phyloP scores from a whole-genome alignment of 2,888 invertebrate genomes.

The Listrodromus nycthemerus region DNA sequence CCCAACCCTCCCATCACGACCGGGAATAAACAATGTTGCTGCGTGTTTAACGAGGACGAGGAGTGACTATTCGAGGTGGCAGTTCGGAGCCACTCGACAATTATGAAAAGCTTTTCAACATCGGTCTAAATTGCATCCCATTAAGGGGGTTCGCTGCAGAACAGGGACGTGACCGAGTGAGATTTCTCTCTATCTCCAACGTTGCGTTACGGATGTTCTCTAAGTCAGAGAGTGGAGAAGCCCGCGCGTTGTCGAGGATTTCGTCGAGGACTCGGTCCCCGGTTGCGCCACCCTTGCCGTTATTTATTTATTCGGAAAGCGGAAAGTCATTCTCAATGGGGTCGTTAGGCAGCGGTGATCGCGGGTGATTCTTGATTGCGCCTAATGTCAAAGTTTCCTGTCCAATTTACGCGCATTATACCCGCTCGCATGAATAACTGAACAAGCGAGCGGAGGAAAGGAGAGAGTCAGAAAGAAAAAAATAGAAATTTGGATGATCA shows the following conservation, averaged over 20 bases:
- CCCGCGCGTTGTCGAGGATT: neutral
- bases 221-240: constrained; percentile 9
- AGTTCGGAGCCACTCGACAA: constrained; percentile 73
- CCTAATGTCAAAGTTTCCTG: constrained; percentile 18
- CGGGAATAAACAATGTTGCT: constrained; percentile 33
- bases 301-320: constrained; percentile 10
- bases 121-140: constrained; percentile 72
- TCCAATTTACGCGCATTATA: neutral
- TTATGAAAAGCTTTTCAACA: constrained; percentile 74
- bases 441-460: neutral
- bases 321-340: constrained; percentile 8
- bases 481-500: neutral
- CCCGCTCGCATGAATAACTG: constrained; percentile 6
- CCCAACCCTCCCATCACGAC: constrained; percentile 8
- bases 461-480: neutral
- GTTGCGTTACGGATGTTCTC: constrained; percentile 18
- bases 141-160: constrained; percentile 64
- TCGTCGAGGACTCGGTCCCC: neutral
- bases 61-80: constrained; percentile 36
- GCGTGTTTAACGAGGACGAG: constrained; percentile 64
- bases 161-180: constrained; percentile 67
- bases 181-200: constrained; percentile 67
- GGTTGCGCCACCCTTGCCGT: neutral
- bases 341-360: constrained; percentile 9
- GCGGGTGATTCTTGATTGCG: neutral